Evolutionary conservation across 1,140 invertebrate species (phyloP).

Genomic region (Drosophila insularis): DNA sequence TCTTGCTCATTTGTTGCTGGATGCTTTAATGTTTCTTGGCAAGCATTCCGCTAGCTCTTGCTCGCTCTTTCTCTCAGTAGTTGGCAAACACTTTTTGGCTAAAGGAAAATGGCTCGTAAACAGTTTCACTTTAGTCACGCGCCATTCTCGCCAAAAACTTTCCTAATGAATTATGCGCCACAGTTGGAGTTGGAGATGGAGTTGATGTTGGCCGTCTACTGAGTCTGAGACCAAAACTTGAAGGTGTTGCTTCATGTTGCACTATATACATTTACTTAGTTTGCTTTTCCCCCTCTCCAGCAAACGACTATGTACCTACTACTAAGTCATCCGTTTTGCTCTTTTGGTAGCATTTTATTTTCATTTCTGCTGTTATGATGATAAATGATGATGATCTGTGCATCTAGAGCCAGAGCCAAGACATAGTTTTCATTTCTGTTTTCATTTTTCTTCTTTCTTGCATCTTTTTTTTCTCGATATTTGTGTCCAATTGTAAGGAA

Average conservation of each 20-base stretch:
- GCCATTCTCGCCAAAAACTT: constrained; percentile 62
- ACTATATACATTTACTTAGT: constrained; percentile 6
- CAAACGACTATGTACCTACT: background rate
- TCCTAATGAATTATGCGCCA: constrained; percentile 66
- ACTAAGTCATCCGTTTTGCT: constrained; percentile 4
- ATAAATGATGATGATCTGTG: constrained; percentile 61
- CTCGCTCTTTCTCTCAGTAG: constrained; percentile 23
- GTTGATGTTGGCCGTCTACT: background rate
- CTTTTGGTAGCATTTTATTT: constrained; percentile 43
- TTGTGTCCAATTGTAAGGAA: background rate
- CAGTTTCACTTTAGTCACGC: constrained; percentile 77
- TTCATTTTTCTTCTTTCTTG: background rate
- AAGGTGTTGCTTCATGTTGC: constrained; percentile 58
- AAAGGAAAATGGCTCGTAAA: constrained; percentile 64
- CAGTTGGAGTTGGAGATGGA: background rate
- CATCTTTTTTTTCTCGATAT: background rate
- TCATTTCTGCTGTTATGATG: constrained; percentile 56
- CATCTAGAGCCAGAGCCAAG: constrained; percentile 27
- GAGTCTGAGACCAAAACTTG: background rate
- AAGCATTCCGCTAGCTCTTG: constrained; percentile 21
- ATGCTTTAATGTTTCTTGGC: constrained; percentile 37
- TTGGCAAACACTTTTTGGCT: constrained; percentile 69
- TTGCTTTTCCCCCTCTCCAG: background rate
- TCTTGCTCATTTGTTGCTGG: constrained; percentile 23
- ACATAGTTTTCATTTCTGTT: constrained; percentile 34